Base-by-base conservation (phyloP, 1,140 invertebrate genomes). In the Meloidogyne hapla region DNA sequence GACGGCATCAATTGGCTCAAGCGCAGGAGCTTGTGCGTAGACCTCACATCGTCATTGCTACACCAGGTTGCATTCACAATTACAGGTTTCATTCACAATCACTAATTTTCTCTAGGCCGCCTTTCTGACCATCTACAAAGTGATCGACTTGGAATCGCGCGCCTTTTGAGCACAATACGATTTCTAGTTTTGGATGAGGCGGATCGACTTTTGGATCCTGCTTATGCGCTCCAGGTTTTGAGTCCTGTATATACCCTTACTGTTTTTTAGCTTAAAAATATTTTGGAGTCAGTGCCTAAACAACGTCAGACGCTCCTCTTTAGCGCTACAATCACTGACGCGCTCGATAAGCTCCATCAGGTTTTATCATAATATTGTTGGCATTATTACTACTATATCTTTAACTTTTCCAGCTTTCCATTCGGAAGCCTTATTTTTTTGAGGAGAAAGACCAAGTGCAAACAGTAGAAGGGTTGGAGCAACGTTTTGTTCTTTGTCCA, bases 251-350 rank as follows among this genome's bases (percentile, higher is more conserved):
- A 42, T 42, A 18, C 45, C 62, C 25, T 25, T 69, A 26, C 15
- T 26, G 42, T 69, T 4, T 63, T 79, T 77, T 96, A 99, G 87
- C 89, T 99, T 18, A 91, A 91, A 77, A 95, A 98, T 88, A 95
- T 98, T 74, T 88, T 95, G 3, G 91, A 92, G 68, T 90, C 94
- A 73, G 88, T 99, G 48, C 94, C 96, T 0, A 91, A 93, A 28
- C 89, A 90, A 33, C 89, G 94, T 28, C 96, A 99, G 89, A 98
- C 95, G 0, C 88, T 99, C 3, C 88, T 99, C 28, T 98, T 99
- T 89, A 98, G 95, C 9, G 97, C 97, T 2, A 99, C 97, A 10
- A 80, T 81, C 40, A 83, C 77, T 21, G 84, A 79, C 10, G 77
- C 73, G 13, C 66, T 83, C 12, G 83, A 63, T 56, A 28, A 83